These are phyloP conservation scores for Melozone crissalis DNA, from an alignment of 2,113 vertebrate species.

Conservation along the genomic window DNA sequence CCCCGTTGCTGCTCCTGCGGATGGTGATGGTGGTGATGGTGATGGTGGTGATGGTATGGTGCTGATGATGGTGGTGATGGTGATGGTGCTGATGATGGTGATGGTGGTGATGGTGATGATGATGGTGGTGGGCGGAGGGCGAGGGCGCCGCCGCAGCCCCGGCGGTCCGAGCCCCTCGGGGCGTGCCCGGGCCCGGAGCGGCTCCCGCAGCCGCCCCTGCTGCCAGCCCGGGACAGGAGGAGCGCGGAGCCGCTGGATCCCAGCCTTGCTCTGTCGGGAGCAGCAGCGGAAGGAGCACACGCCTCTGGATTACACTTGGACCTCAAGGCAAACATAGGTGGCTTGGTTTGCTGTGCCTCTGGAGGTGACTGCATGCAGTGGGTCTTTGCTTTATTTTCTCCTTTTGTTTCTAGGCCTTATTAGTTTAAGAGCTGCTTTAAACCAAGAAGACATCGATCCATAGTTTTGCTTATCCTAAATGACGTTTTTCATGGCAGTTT, in stretches of 20 bases:
- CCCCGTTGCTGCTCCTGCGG: background rate
- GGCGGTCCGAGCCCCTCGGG: background rate
- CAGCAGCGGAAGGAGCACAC: background rate
- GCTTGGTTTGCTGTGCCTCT: background rate
- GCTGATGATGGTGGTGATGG: rapidly evolving
- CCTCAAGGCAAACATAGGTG: rapidly evolving
- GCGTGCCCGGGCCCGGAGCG: background rate
- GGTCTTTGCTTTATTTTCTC: background rate
- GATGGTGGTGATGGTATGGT: background rate
- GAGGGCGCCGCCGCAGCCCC: background rate
- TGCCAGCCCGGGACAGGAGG: background rate
- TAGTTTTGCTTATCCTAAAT: background rate
- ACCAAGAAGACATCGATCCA: background rate
- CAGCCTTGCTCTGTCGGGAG: rapidly evolving
- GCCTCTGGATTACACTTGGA: background rate
- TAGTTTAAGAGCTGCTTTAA: background rate
- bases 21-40: rapidly evolving
- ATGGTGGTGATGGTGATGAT: too few relatives aligned
- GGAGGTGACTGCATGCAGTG: background rate
- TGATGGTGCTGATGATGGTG: background rate
- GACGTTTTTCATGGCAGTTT: background rate
- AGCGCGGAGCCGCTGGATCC: background rate
- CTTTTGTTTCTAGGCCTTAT: background rate
- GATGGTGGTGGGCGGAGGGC: background rate
- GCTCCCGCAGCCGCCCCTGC: background rate